phyloP scores from a whole-genome alignment of 2,888 invertebrate species.

The Cheilosia urbana region DNA sequence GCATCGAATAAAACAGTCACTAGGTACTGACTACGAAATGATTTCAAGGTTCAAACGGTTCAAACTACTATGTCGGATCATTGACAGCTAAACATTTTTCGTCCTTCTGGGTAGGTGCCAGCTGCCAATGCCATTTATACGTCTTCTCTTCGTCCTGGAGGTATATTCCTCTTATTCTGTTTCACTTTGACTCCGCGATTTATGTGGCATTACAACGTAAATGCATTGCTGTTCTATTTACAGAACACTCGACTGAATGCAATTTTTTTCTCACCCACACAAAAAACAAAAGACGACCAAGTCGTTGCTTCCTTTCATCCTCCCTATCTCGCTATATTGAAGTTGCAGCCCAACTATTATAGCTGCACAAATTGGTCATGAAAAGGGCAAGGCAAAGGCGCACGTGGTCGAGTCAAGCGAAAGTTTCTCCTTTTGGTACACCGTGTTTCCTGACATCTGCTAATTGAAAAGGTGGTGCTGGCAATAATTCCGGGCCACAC shows the following conservation, averaged over 20 bases:
- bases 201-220: constrained; percentile 47
- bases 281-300: not conserved
- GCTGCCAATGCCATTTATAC: not conserved
- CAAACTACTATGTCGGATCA: constrained; percentile 15
- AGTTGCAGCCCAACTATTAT: constrained; percentile 5
- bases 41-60: constrained; percentile 32
- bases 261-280: constrained; percentile 14
- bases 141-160: not conserved
- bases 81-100: constrained; percentile 18
- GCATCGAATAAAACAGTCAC: constrained; percentile 4
- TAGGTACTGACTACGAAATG: not conserved
- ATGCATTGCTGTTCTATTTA: constrained; percentile 55
- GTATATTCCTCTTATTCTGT: not conserved
- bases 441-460: constrained; percentile 22
- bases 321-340: not conserved
- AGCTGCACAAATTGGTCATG: constrained; percentile 45
- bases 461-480: constrained; percentile 58
- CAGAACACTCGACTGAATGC: constrained; percentile 52
- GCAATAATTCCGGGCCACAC: constrained; percentile 47
- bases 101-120: not conserved
- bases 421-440: constrained; percentile 10
- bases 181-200: constrained; percentile 40
- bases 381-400: constrained; percentile 9
- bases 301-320: constrained; percentile 1
- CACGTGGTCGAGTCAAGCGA: constrained; percentile 23